Conservation (phyloP, 30 jellyfish, hydroid and myxozoan genomes). For the Nemopilema nomurai region DNA sequence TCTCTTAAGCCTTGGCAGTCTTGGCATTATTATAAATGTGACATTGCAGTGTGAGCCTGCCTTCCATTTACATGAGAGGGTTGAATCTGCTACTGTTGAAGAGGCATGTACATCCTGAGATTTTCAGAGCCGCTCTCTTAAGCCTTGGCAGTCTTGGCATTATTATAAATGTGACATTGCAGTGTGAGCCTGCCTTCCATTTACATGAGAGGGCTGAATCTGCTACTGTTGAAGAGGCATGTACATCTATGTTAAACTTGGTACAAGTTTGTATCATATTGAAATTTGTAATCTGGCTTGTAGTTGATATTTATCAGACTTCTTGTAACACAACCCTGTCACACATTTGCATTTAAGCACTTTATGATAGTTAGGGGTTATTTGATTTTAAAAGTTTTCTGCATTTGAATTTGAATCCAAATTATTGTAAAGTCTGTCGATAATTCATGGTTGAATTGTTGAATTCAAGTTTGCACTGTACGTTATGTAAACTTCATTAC, state of each 20-base stretch:
- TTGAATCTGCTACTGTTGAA: conserved; percentile 54
- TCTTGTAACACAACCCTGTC: too few species aligned
- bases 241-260: conserved; percentile 20
- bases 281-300: too few species aligned
- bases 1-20: conserved; percentile 65
- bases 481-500: not conserved
- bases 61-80: conserved; percentile 40
- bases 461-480: too few species aligned
- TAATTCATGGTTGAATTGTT: too few species aligned
- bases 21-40: conserved; percentile 55
- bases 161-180: conserved; percentile 48
- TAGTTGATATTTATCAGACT: too few species aligned
- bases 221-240: conserved; percentile 59
- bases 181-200: conserved; percentile 74
- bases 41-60: conserved; percentile 81
- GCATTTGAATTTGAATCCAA: too few species aligned
- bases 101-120: conserved; percentile 64
- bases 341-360: too few species aligned
- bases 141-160: conserved; percentile 77
- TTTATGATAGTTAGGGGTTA: too few species aligned
- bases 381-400: too few species aligned
- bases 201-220: conserved; percentile 55
- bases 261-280: too few species aligned
- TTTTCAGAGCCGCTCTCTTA: conserved; percentile 69
- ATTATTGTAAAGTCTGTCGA: too few species aligned